Percentiles rank a stretch among this genome's conserved stretches.
These are phyloP conservation scores for Timema podura DNA, from an alignment of 2,888 invertebrate genomes.

Conservation along the genomic window DNA sequence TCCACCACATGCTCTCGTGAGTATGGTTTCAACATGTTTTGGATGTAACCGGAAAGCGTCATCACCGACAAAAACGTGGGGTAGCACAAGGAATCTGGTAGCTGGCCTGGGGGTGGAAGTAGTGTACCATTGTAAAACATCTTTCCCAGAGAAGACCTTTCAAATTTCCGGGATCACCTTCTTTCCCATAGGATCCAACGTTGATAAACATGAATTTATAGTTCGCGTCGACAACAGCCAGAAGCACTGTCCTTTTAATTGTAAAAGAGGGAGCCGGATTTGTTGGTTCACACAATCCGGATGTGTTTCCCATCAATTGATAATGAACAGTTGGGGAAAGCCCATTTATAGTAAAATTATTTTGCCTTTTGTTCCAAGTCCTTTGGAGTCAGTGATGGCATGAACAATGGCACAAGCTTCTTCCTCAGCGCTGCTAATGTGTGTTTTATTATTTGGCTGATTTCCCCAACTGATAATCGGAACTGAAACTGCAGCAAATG, in stretches of 20 bases:
- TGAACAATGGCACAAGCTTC: neutral
- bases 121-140: conserved; percentile 5
- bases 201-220: conserved; percentile 11
- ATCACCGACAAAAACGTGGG: conserved; percentile 24
- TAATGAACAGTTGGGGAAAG: conserved; percentile 16
- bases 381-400: conserved; percentile 13
- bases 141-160: neutral
- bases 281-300: conserved; percentile 6
- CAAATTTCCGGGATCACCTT: conserved; percentile 16
- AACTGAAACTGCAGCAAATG: conserved; percentile 12
- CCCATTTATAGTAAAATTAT: conserved; percentile 15
- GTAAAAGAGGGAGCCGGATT: conserved; percentile 1
- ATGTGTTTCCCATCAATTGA: conserved; percentile 16
- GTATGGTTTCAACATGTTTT: conserved; percentile 25
- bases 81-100: conserved; percentile 16
- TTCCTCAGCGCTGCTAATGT: conserved; percentile 15
- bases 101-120: neutral
- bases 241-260: conserved; percentile 10
- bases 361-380: conserved; percentile 13
- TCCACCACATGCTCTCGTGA: conserved; percentile 19
- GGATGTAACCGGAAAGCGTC: conserved; percentile 27
- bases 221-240: conserved; percentile 16
- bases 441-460: conserved; percentile 2
- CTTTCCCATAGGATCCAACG: conserved; percentile 18
- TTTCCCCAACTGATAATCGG: neutral